phyloP scores from a whole-genome alignment of 2,888 invertebrate genomes.

The Trissolcus brochymenae region DNA sequence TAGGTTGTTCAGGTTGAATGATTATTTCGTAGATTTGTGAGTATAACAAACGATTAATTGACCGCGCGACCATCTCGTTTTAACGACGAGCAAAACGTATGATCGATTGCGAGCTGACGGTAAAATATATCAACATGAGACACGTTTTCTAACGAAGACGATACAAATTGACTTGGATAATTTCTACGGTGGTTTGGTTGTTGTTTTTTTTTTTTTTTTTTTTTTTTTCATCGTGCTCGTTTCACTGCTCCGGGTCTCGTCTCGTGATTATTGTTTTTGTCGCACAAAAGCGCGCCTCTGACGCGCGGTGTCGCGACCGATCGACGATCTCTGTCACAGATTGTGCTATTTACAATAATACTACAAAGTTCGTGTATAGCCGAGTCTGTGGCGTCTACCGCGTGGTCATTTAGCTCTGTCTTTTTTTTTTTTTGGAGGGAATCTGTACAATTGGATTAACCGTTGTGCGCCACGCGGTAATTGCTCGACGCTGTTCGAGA shows the following conservation, averaged over 20 bases:
- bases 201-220: no score
- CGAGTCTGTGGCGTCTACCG: constrained; percentile 27
- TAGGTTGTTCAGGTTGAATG: not conserved
- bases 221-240: no score
- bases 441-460: constrained; percentile 58
- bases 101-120: constrained; percentile 16
- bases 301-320: constrained; percentile 22
- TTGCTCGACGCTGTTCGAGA: constrained; percentile 47
- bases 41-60: constrained; percentile 10
- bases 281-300: no score
- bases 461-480: constrained; percentile 41
- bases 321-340: constrained; percentile 38
- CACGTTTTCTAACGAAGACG: constrained; percentile 42
- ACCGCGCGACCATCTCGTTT: constrained; percentile 14
- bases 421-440: constrained; percentile 53
- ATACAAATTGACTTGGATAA: constrained; percentile 70
- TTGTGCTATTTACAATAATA: constrained; percentile 56
- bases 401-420: constrained; percentile 34
- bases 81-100: constrained; percentile 14
- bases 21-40: no score
- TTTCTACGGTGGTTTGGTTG: constrained; percentile 57
- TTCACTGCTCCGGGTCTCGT: not conserved
- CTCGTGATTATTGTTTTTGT: constrained; percentile 2
- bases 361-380: constrained; percentile 52
- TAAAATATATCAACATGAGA: constrained; percentile 27